Conservation (phyloP, 2,113 vertebrate species). For the Ascaphus truei region DNA sequence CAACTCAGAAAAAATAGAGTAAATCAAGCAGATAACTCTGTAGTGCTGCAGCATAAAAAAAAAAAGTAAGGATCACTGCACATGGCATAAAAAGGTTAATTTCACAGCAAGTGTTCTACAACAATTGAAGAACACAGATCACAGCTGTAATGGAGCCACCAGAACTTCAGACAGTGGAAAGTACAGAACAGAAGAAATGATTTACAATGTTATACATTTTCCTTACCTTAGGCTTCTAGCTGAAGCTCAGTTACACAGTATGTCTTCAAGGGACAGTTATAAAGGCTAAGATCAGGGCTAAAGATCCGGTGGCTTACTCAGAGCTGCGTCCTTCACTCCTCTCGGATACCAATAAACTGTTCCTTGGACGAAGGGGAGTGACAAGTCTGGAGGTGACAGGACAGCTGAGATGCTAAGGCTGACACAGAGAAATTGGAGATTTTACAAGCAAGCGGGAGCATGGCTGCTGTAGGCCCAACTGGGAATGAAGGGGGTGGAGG, state of each 20-base stretch:
- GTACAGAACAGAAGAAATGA: too few relatives aligned
- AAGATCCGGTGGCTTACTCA: too few relatives aligned
- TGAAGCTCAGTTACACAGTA: not conserved
- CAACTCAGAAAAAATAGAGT: too few relatives aligned
- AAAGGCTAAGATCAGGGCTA: not conserved
- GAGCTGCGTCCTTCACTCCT: constrained; percentile 21
- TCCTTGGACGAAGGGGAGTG: constrained; percentile 46
- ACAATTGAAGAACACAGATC: too few relatives aligned
- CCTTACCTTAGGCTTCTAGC: not conserved
- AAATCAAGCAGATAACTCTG: too few relatives aligned
- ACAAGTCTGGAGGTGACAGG: constrained; percentile 65
- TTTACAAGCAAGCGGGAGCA: constrained; percentile 6
- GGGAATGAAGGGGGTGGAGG: not conserved
- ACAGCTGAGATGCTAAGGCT: constrained; percentile 69
- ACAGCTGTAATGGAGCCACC: too few relatives aligned
- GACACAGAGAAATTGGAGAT: constrained; percentile 72
- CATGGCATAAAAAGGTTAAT: too few relatives aligned
- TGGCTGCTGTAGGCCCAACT: not conserved
- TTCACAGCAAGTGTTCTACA: too few relatives aligned
- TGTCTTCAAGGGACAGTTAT: not conserved
- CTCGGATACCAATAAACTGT: constrained; percentile 38
- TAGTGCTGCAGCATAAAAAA: too few relatives aligned
- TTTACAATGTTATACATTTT: too few relatives aligned
- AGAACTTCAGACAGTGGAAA: too few relatives aligned
- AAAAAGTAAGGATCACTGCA: too few relatives aligned